phyloP scores from a whole-genome alignment of 1,140 invertebrate species.

The Heliconius himera region DNA sequence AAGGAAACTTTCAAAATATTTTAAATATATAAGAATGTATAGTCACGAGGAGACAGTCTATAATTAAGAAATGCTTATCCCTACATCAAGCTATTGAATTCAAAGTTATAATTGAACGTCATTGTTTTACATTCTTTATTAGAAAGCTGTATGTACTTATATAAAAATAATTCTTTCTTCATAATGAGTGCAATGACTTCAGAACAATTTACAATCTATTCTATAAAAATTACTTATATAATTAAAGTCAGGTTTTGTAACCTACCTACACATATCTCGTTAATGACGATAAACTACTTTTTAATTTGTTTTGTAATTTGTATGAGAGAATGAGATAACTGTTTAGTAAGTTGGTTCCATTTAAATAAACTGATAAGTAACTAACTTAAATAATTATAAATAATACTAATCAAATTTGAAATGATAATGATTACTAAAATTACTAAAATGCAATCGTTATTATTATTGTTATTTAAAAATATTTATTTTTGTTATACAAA shows the following conservation, averaged over 20 bases:
- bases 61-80: slow-evolving; percentile 11
- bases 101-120: slow-evolving; percentile 10
- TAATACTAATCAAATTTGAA: no score
- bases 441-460: no score
- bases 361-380: background rate
- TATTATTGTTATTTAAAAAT: no score
- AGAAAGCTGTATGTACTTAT: background rate
- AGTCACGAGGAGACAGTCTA: background rate
- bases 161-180: background rate
- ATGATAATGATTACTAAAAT: no score
- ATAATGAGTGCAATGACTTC: slow-evolving; percentile 15
- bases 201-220: background rate
- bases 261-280: background rate
- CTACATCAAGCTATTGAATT: background rate
- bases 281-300: slow-evolving; percentile 1
- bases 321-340: background rate
- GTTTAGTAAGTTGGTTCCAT: background rate
- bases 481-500: no score
- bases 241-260: background rate
- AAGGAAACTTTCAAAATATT: background rate
- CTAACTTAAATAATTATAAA: no score
- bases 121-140: slow-evolving; percentile 18
- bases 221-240: background rate
- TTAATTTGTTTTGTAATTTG: slow-evolving; percentile 6
- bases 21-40: background rate